Evolutionary conservation across 92 coral and sea anemone species (phyloP).

Genomic region (Siderastrea siderea): DNA sequence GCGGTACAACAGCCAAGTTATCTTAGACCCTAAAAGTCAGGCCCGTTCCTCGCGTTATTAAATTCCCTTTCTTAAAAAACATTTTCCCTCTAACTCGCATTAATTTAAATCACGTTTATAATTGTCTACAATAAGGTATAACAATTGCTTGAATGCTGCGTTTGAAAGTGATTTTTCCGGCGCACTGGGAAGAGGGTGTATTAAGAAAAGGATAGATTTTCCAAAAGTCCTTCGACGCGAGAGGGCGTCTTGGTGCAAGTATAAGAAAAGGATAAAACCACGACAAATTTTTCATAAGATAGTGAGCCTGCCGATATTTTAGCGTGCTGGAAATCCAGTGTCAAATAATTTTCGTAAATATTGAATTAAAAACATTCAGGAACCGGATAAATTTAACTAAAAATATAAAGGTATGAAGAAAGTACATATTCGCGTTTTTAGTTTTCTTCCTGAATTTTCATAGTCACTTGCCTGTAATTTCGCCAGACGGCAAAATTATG

Average conservation of each 20-base stretch:
- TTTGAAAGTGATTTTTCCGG: conserved; percentile 5
- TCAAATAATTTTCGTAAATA: conserved; percentile 11
- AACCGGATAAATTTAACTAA: conserved; percentile 2
- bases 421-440: too few relatives aligned
- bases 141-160: conserved; percentile 13
- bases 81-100: too few relatives aligned
- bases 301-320: conserved; percentile 2
- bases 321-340: neutral
- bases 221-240: too few relatives aligned
- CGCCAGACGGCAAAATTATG: too few relatives aligned
- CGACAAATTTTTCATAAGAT: too few relatives aligned
- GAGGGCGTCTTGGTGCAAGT: too few relatives aligned
- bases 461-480: too few relatives aligned
- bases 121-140: neutral
- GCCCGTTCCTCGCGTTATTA: conserved; percentile 3
- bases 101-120: too few relatives aligned
- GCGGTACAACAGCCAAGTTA: conserved; percentile 11
- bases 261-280: too few relatives aligned
- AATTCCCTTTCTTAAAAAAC: neutral
- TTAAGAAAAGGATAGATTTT: conserved; percentile 1
- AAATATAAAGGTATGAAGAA: neutral
- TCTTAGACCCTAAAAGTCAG: conserved; percentile 1
- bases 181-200: conserved; percentile 10
- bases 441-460: too few relatives aligned
- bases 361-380: neutral